phyloP scores from a whole-genome alignment of 2,113 vertebrate species.

The Apteryx mantelli region DNA sequence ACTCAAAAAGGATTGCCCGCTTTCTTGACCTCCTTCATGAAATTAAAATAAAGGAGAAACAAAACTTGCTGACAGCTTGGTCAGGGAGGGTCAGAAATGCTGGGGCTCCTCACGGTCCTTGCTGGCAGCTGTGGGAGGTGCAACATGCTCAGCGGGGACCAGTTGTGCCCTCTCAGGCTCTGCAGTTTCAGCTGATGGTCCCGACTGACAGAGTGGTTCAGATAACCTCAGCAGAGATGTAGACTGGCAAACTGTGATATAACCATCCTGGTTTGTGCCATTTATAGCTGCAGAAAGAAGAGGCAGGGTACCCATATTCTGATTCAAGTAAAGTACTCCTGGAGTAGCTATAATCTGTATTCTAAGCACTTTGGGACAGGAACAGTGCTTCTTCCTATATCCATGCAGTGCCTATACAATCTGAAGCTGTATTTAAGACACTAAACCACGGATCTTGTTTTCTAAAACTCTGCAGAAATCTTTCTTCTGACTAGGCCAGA shows the following conservation, averaged over 20 bases:
- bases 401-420: accelerated
- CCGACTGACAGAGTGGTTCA: not conserved
- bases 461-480: not conserved
- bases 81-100: not conserved
- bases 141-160: not conserved
- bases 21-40: not conserved
- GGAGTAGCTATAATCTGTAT: not conserved
- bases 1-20: not conserved
- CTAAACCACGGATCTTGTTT: not conserved
- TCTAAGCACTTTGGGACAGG: not conserved
- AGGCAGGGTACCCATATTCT: not conserved
- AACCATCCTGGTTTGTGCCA: not conserved
- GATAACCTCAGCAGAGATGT: not conserved
- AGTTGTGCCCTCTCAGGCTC: not conserved
- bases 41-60: not conserved
- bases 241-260: not conserved
- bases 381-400: not conserved
- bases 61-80: not conserved
- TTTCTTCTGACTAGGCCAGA: not conserved
- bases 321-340: not conserved
- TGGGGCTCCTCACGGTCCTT: not conserved
- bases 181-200: not conserved
- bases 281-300: not conserved
- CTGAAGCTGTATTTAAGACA: not conserved
- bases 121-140: not conserved